Conservation (phyloP, 2,888 invertebrate species). For the Amiota mariae region DNA sequence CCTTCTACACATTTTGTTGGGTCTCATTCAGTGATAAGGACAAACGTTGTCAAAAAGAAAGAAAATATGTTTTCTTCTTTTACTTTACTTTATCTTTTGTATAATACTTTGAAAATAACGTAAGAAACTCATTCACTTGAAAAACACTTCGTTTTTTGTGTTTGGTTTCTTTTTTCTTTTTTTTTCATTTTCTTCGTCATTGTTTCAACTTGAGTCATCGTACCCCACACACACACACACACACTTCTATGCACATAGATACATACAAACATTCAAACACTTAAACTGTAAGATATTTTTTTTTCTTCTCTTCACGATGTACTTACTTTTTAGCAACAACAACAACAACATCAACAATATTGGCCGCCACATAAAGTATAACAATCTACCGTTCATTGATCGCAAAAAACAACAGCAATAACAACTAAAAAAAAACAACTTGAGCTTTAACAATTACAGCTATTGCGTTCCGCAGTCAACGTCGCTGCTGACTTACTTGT, state of each 20-base stretch:
- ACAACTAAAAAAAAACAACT: conserved; percentile 46
- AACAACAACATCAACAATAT: conserved; percentile 21
- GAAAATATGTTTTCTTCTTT: background rate
- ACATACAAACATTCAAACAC: too few species aligned
- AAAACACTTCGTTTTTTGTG: conserved; percentile 18
- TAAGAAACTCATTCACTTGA: conserved; percentile 20
- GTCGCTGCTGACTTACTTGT: conserved; percentile 21
- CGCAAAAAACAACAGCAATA: conserved; percentile 35
- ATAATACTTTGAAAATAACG: conserved; percentile 6
- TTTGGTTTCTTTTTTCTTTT: conserved; percentile 22
- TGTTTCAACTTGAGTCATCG: conserved; percentile 58
- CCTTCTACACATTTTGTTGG: background rate
- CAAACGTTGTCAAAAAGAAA: background rate
- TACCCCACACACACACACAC: conserved; percentile 33
- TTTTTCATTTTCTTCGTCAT: conserved; percentile 15
- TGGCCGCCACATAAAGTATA: background rate
- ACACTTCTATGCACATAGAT: background rate
- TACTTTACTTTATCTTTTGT: background rate
- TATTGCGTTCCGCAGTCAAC: conserved; percentile 30
- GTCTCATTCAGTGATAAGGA: too few species aligned
- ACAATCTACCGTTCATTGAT: conserved; percentile 26
- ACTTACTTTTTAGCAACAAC: conserved; percentile 4
- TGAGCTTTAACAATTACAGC: conserved; percentile 48
- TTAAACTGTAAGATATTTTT: too few species aligned
- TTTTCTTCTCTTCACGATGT: conserved; percentile 36